Evolutionary conservation across 2,888 invertebrate genomes (phyloP), one percentile per base, ranked within the genome.

Genomic region (Gonocerus acuteangulatus): DNA sequence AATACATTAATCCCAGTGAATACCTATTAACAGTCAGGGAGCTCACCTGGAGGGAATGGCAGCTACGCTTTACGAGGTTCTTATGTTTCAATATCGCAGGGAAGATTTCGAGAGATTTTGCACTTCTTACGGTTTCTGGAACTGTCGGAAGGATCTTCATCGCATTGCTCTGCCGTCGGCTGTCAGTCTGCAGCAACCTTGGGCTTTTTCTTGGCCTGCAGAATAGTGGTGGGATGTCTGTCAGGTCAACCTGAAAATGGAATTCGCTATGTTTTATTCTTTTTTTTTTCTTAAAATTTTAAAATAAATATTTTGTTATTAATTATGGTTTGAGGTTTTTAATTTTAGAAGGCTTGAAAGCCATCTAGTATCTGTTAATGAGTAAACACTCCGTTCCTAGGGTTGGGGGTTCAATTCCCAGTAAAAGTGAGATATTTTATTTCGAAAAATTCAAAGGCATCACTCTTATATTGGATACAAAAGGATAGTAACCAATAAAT

Each of bases 151-250:
- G 56, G 15, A 57, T 19, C 3, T 19, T 45, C n/a, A 62, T 32
- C 67, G 76, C 74, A 67, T 74, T 79, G 71, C 71, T 77, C 68
- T 84, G 84, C 18, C 85, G 78, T 15, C 85, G 75, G 67, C 83
- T 83, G 2, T 79, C 79, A 1, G 77, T 79, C 48, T 69, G 84
- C 86, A 72, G 85, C 63, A 89, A 74, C 68, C 87, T 83, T 0
- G 90, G 90, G 73, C 88, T 89, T 67, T 85, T 79, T 19, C 89
- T 79, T 27, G 90, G 89, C 42, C 89, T 81, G 71, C 89, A 89
- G 74, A 92, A 92, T 48, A 92, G 74, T 0, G 90, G 91, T 4
- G 89, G 52, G 42, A 83, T 73, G 67, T 88, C 86, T 56, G 81
- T 82, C 65, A 85, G 78, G 70, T 88, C 86, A n/a, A 71, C 71